Evolutionary conservation across 2,113 vertebrate species (phyloP), one percentile per base, ranked within the genome.

Genomic region (Lophura nycthemera): DNA sequence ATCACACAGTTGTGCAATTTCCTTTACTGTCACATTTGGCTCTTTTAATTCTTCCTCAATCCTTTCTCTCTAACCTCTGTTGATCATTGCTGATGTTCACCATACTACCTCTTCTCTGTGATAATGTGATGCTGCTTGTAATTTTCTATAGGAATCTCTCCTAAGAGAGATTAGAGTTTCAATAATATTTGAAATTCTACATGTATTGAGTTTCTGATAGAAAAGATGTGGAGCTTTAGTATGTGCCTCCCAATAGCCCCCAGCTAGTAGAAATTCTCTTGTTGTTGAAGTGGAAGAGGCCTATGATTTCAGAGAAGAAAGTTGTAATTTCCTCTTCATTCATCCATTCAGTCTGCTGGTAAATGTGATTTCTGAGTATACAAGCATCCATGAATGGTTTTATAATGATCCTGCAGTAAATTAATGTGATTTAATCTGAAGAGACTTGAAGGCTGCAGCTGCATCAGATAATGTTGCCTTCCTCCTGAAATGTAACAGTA

Each of bases 291-390:
- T 93, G 91, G 91, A 95, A 90, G 40, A 96, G 86, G 72, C 45
- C 93, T 97, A 88, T 96, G 95, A 97, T 97, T 96, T 97, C 88
- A 90, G 76, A 93, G 83, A 89, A 97, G 94, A 90, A 94, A 94
- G 94, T 95, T 95, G 93, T 95, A 96, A 97, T 96, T 97, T 96
- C 94, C 93, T 94, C 83, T 84, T 75, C 80, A 95, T 95, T 95
- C 93, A 94, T 73, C 52, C 80, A 88, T 96, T 97, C 83, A 95
- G 22, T 95, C 88, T 84, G 83, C 86, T 82, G 66, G 94, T 94
- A 97, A 97, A 96, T 95, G 94, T 95, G 86, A 97, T 95, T 95
- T 97, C 88, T 94, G 73, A 94, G 90, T 93, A 95, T 82, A 94
- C 77, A 96, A 95, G 91, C 94, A 95, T 88, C 73, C 80, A n/a